Base-by-base conservation (phyloP, 2,888 invertebrate species). In the Eupithecia insigniata region DNA sequence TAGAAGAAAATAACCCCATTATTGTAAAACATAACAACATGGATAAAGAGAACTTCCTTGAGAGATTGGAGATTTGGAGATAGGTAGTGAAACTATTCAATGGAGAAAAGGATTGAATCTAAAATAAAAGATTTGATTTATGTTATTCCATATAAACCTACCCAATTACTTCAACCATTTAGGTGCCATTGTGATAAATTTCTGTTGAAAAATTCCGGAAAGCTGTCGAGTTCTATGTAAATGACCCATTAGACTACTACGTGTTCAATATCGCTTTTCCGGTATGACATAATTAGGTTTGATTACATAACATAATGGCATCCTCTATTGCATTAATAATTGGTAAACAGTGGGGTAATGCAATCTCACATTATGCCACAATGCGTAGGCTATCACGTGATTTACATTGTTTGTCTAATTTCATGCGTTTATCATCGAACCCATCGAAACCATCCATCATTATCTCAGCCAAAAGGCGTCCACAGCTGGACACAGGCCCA, bases 311-410 rank as follows among this genome's bases (percentile, higher is more conserved):
- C 64, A 64, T 36, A 64, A 64, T 64, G 64, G 14, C 22, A 34
- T 64, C 26, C 64, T 64, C 64, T 39, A 64, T 64, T 64, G 64
- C 64, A 64, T 64, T 36, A 34, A 36, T 64, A 64, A 36, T 64
- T 36, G 36, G 64, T 64, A 64, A 64, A 36, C 64, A 64, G 22
- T n/a, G 12, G 36, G 26, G 14, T 34, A 36, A 36, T 64, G 36
- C 26, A 6, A 64, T 64, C 14, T 14, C 36, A 36, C 12, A 22
- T 64, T n/a, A 64, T 22, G 26, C 26, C 14, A 36, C 36, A 55
- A 26, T 55, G 26, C 61, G 64, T 36, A 26, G n/a, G 64, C 34
- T 39, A 34, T 16, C 30, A 60, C 26, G 64, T 36, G 22, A 64
- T 64, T n/a, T 64, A 64, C 22, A 64, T 36, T 32, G 30, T 60